Base-by-base conservation (phyloP, 2,797 vertebrate genomes). In the Champsocephalus gunnari region DNA sequence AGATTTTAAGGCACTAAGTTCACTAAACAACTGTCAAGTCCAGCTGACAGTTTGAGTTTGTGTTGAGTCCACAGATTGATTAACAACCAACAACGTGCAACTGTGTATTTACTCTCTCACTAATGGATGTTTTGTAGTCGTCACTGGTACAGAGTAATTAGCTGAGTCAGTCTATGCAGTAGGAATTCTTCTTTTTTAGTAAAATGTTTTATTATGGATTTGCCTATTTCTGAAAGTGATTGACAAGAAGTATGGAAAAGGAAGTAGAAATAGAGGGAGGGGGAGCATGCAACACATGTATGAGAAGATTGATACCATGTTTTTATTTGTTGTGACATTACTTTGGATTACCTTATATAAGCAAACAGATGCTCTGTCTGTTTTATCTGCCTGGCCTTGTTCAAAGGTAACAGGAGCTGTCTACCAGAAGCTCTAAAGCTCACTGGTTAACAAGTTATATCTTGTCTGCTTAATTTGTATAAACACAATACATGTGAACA, bases 1-100 rank as follows among this genome's bases (percentile, higher is more conserved):
- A 21, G 4, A 73, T 9, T 45, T 9, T 21, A 38, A 56, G 57
- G 62, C 44, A 50, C 47, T 2, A 45, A 70, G 44, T 66, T 66
- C 53, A 77, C 45, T 65, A 73, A 78, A 72, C 34, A 74, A 8
- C 56, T 49, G 44, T 62, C 9, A 34, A 9, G 34, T 65, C 47
- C 12, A 14, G 50, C 43, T 75, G 17, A 71, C 38, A 54, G 65
- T 32, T 45, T 62, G 57, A 54, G 66, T 71, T 21, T n/a, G 57
- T 47, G 6, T 28, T 48, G 3, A 57, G 8, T 4, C 44, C 13
- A 49, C 45, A 56, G 24, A 49, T 47, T 13, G 34, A 51, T 73
- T 8, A 63, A 62, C 14, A 8, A 53, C 28, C 5, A 63, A 62
- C 14, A 8, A 53, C 28, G 3, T 61, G 49, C 19, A 2, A 65